These are phyloP conservation scores for Yponomeuta plumbellus DNA, from an alignment of 2,888 invertebrate genomes.

Conservation along the genomic window DNA sequence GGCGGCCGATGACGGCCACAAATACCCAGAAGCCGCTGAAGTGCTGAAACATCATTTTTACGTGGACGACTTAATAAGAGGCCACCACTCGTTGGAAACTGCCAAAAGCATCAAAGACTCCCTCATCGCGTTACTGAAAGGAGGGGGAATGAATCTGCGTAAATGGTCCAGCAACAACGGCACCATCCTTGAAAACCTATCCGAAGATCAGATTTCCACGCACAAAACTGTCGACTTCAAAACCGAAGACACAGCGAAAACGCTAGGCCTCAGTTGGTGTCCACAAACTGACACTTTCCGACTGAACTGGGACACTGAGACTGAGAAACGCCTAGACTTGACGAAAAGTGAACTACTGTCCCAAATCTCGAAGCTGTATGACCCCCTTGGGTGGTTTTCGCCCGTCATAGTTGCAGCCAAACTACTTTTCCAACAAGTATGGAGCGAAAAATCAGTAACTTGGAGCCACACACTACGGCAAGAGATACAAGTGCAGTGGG, in stretches of 20 bases:
- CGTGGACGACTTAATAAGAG: conserved; percentile 14
- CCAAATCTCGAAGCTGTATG: conserved; percentile 15
- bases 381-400: conserved; percentile 17
- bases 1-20: no score
- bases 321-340: background rate
- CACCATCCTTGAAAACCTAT: background rate
- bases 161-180: conserved; percentile 21
- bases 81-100: conserved; percentile 3
- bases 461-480: no score
- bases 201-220: background rate
- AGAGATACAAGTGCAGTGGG: background rate
- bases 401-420: conserved; percentile 11
- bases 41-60: no score
- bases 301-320: background rate
- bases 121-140: conserved; percentile 18
- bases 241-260: conserved; percentile 8
- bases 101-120: conserved; percentile 18
- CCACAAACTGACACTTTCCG: conserved; percentile 2
- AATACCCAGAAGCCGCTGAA: no score
- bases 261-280: conserved; percentile 10
- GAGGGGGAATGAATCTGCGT: conserved; percentile 23
- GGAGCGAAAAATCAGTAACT: background rate
- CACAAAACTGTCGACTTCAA: no score
- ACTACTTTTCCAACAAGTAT: conserved; percentile 17
- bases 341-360: conserved; percentile 16